Evolutionary conservation across 2,113 vertebrate species (phyloP).

Genomic region (Tupaia chinensis): DNA sequence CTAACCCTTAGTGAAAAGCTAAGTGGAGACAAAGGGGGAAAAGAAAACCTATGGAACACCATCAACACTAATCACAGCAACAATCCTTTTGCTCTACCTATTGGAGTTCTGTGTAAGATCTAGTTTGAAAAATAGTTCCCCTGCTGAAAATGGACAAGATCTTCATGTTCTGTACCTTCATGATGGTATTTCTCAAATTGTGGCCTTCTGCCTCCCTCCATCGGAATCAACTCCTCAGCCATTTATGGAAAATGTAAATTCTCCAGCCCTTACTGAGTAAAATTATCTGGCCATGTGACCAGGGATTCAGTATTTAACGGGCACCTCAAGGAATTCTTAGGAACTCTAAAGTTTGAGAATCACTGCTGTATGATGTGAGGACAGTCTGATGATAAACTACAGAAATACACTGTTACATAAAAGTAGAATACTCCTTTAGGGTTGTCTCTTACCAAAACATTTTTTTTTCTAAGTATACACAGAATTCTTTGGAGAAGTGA

Average conservation of each 20-base stretch:
- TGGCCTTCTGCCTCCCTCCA: not conserved
- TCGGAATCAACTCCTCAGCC: not conserved
- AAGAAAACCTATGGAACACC: not conserved
- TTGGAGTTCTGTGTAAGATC: not conserved
- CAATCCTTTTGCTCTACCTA: not conserved
- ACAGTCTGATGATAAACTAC: not conserved
- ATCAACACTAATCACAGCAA: not conserved
- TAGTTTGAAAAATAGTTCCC: constrained; percentile 66
- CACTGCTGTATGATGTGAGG: not conserved
- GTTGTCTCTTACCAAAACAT: not conserved
- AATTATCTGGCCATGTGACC: not conserved
- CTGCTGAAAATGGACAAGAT: not conserved
- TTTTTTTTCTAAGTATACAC: not conserved
- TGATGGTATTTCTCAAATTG: not conserved
- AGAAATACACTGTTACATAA: not conserved
- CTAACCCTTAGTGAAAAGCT: not conserved
- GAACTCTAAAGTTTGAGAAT: not conserved
- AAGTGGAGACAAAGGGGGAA: not conserved
- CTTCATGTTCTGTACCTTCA: not conserved
- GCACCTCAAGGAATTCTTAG: not conserved
- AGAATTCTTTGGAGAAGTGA: not conserved
- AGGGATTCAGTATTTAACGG: not conserved
- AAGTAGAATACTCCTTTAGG: not conserved
- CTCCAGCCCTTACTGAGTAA: not conserved
- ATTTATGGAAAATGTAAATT: not conserved